Base-by-base conservation (phyloP, 35 echinoderm and acorn worm species). In the Apostichopus japonicus region DNA sequence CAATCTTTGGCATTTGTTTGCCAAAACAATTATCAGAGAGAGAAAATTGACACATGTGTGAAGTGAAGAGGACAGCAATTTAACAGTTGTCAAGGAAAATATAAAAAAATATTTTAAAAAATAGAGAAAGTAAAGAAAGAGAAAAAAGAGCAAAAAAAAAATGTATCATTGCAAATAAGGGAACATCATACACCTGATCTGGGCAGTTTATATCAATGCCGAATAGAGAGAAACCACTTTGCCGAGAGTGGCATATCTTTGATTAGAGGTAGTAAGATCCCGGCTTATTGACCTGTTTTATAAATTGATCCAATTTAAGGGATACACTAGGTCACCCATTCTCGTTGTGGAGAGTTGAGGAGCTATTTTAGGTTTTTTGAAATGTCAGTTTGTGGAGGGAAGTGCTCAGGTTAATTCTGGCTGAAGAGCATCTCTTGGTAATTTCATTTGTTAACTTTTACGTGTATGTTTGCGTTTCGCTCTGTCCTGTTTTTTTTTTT, bases 31-130 rank as follows among this genome's bases (percentile, higher is more conserved):
- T 83, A 83, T 53, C 63, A 83, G 79, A 17, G 52, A 33, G 13
- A 83, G 79, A 83, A 83, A 83, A 83, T 83, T 83, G 79, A 83
- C 79, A 83, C 79, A 53, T 54, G 24, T 83, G 51, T 83, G 79
- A 55, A 83, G 79, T 83, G 79, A 83, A 83, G 51, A 83, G 79
- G 79, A 83, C 79, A 83, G 79, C 23, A 83, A 13, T 13, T 11
- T 83, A 3, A 4, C 33, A 44, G 33, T 44, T 44, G 33, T 44
- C 33, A 44, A 44, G 33, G 33, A 44, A 44, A 44, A 44, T 4
- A 44, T 44, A 44, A 44, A 44, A 44, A 44, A 44, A 44, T 44
- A 44, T 44, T 33, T 44, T 4, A 44, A 44, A 44, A 44, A 44
- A 44, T 44, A 44, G 33, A 44, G 33, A 44, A 44, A 44, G 33